phyloP scores from a whole-genome alignment of 2,888 invertebrate genomes.

The Watsonalla cultraria region DNA sequence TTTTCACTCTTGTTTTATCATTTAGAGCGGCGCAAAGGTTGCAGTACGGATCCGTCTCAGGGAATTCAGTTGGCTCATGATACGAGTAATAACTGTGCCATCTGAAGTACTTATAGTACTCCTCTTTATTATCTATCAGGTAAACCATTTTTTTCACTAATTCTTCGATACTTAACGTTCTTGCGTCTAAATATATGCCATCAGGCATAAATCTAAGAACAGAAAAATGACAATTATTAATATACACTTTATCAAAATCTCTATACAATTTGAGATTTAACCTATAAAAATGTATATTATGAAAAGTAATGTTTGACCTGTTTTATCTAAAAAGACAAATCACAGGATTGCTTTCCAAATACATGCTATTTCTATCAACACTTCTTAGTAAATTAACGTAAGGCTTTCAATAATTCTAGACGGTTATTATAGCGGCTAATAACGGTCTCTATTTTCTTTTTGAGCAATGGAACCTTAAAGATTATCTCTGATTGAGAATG shows the following conservation, averaged over 20 bases:
- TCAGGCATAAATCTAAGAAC: conserved; percentile 36
- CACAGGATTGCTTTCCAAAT: too few relatives aligned
- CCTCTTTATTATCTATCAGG: conserved; percentile 20
- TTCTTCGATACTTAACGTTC: conserved; percentile 10
- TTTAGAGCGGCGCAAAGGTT: conserved; percentile 27
- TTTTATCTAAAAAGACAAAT: too few relatives aligned
- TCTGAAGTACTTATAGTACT: conserved; percentile 27
- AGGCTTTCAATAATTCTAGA: too few relatives aligned
- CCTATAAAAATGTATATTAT: too few relatives aligned
- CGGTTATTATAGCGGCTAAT: too few relatives aligned
- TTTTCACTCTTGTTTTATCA: conserved; percentile 11
- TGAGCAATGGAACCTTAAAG: too few relatives aligned
- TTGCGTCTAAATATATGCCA: conserved; percentile 33
- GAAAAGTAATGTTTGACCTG: conserved; percentile 39
- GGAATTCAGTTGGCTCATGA: conserved; percentile 17
- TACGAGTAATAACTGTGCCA: conserved; percentile 34
- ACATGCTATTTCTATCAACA: too few relatives aligned
- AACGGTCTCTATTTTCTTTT: too few relatives aligned
- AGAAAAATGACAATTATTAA: background rate
- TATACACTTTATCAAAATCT: too few relatives aligned
- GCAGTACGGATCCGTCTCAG: conserved; percentile 31
- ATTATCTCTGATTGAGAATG: too few relatives aligned
- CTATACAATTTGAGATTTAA: too few relatives aligned
- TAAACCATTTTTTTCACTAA: conserved; percentile 26
- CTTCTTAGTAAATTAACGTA: too few relatives aligned